Percentiles rank a stretch among this genome's conserved stretches.
Conservation (phyloP, 2,888 invertebrate species). For the Hipparchia sbordonii region DNA sequence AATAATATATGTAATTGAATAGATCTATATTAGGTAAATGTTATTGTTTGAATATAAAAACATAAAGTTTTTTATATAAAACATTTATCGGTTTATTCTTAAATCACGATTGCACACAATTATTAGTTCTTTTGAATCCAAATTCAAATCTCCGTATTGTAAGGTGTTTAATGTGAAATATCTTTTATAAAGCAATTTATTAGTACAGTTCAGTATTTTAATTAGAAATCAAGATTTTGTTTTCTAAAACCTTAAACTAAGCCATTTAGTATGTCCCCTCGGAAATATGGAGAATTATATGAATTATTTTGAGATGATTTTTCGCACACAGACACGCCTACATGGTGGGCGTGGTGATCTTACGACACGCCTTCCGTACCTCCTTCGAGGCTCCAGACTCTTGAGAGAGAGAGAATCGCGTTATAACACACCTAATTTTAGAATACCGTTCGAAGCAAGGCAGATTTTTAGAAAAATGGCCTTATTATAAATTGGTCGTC, state of each 20-base stretch:
- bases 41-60: too few relatives aligned
- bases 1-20: not conserved
- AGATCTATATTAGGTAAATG: not conserved
- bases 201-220: not conserved
- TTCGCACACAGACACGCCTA: slow-evolving; percentile 62
- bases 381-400: slow-evolving; percentile 52
- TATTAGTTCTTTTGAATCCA: not conserved
- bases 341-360: slow-evolving; percentile 62
- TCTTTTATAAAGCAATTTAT: not conserved
- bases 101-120: too few relatives aligned
- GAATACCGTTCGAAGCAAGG: slow-evolving; percentile 45
- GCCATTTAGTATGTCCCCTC: not conserved
- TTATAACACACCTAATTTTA: slow-evolving; percentile 61
- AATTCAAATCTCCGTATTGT: not conserved
- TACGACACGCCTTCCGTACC: slow-evolving; percentile 71
- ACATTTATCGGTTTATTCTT: too few relatives aligned
- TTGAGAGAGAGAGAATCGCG: slow-evolving; percentile 57
- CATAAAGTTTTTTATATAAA: too few relatives aligned
- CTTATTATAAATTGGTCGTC: slow-evolving; percentile 47
- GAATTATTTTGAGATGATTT: slow-evolving; percentile 34
- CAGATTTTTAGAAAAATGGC: slow-evolving; percentile 45
- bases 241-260: not conserved
- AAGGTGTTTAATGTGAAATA: not conserved
- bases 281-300: not conserved
- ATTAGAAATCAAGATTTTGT: too few relatives aligned